Evolutionary conservation across 2,797 vertebrate genomes (phyloP).

Genomic region (Acanthiza pusilla): DNA sequence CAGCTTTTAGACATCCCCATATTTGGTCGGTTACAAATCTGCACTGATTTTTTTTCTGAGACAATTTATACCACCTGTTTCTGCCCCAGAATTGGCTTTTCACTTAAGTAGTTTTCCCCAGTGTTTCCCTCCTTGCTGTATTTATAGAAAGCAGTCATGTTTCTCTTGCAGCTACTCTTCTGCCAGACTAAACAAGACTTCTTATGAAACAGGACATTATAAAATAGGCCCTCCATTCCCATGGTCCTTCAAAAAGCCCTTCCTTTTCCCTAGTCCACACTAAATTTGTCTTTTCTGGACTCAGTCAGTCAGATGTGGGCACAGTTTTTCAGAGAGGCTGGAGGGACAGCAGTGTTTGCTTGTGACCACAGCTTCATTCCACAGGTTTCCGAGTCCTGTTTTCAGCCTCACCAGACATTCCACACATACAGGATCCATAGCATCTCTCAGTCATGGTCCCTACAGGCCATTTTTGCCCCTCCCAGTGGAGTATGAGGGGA

Average conservation of each 20-base stretch:
- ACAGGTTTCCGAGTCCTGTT: background rate
- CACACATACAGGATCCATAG: background rate
- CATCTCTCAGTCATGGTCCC: background rate
- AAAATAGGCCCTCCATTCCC: background rate
- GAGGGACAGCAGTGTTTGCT: background rate
- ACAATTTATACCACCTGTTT: background rate
- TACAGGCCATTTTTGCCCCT: background rate
- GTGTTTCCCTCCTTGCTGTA: background rate
- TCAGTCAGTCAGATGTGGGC: background rate
- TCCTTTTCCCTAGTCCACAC: background rate
- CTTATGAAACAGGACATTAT: slow-evolving; percentile 24
- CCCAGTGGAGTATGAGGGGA: background rate
- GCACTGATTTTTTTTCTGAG: background rate
- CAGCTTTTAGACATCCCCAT: background rate
- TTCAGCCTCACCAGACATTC: background rate
- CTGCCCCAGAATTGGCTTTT: slow-evolving; percentile 8
- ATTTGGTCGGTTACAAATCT: background rate
- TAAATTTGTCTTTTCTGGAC: background rate
- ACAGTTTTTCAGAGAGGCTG: background rate
- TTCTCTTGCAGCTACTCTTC: slow-evolving; percentile 9
- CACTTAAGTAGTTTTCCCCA: slow-evolving; percentile 16
- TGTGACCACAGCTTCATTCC: background rate
- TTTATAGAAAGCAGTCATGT: slow-evolving; percentile 37
- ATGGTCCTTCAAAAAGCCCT: background rate
- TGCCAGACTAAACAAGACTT: slow-evolving; percentile 32